These are phyloP conservation scores for Lontra canadensis DNA, from an alignment of 2,113 vertebrate genomes.

Conservation along the genomic window DNA sequence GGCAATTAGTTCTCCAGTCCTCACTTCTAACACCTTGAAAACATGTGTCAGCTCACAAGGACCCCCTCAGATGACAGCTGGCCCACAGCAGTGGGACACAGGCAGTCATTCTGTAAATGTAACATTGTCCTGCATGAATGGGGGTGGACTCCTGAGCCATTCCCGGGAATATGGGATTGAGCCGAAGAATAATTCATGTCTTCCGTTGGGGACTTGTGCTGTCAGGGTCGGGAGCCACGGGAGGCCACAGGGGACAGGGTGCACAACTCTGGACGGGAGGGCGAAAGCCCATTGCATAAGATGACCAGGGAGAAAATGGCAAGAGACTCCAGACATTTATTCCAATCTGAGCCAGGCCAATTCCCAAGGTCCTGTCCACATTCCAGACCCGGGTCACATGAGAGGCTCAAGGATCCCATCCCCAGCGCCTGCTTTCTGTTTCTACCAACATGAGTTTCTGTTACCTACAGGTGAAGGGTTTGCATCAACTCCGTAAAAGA, in stretches of 20 bases:
- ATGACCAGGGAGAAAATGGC: rapidly evolving
- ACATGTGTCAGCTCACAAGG: neutral
- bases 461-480: neutral
- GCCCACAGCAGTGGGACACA: neutral
- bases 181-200: rapidly evolving
- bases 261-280: neutral
- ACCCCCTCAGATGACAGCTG: neutral
- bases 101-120: neutral
- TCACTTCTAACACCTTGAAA: neutral
- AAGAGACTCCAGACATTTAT: rapidly evolving
- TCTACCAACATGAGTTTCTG: neutral
- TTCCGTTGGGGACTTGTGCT: neutral
- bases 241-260: rapidly evolving
- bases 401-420: rapidly evolving
- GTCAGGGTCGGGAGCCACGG: rapidly evolving
- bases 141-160: too few relatives aligned
- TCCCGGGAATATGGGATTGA: neutral
- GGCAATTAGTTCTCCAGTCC: neutral
- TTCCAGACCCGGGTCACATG: rapidly evolving
- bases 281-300: rapidly evolving
- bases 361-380: neutral
- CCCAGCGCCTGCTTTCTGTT: neutral
- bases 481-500: rapidly evolving
- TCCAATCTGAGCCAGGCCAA: rapidly evolving
- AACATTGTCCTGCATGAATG: rapidly evolving